Percentiles rank a stretch among this genome's conserved stretches.
phyloP scores from a whole-genome alignment of 2,888 invertebrate species.

The Cerceris ruficornis region DNA sequence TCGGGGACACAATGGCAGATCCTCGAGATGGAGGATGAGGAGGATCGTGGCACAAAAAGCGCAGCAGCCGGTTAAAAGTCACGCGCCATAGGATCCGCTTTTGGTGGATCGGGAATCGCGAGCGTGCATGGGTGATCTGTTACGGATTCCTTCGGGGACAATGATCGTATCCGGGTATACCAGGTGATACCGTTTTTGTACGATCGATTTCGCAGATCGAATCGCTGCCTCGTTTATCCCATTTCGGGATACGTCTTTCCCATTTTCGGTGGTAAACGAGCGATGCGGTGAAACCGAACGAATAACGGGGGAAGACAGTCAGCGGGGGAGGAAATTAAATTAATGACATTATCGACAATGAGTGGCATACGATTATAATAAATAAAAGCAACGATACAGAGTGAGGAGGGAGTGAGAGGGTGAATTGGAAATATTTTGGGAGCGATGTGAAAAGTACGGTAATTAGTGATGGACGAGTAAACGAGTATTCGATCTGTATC shows the following conservation, averaged over 20 bases:
- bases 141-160: constrained; percentile 9
- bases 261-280: too few species aligned
- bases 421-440: too few species aligned
- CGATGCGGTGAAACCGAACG: too few species aligned
- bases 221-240: background rate
- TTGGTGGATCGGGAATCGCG: constrained; percentile 24
- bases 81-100: constrained; percentile 48
- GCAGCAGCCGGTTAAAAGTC: constrained; percentile 59
- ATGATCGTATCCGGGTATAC: constrained; percentile 38
- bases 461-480: too few species aligned
- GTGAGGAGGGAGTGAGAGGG: too few species aligned
- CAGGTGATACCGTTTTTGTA: constrained; percentile 32
- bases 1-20: constrained; percentile 49
- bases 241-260: background rate
- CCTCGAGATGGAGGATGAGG: constrained; percentile 27
- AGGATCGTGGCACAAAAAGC: constrained; percentile 52
- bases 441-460: too few species aligned
- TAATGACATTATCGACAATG: too few species aligned
- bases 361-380: too few species aligned
- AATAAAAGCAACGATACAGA: too few species aligned
- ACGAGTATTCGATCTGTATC: too few species aligned
- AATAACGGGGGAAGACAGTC: too few species aligned
- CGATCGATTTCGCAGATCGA: constrained; percentile 28
- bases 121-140: constrained; percentile 5
- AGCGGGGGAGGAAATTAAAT: too few species aligned